Conservation (phyloP, 53 echinoderm and acorn worm species). For the Arbacia lixula region DNA sequence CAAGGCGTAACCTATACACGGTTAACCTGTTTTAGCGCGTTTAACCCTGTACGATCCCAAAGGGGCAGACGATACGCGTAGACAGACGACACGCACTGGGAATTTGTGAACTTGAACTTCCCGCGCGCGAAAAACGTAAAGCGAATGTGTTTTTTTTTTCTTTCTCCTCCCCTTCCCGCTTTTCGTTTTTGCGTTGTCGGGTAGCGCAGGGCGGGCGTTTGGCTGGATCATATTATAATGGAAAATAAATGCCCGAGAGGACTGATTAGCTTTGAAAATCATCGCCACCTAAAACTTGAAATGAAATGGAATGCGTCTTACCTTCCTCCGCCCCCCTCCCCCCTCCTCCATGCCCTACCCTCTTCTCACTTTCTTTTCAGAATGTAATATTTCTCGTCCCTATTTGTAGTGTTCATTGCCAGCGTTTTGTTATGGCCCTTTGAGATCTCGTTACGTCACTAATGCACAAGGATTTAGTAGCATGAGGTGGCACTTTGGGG, state of each 20-base stretch:
- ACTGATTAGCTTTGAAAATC: constrained; percentile 36
- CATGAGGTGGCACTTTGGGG: too few species aligned
- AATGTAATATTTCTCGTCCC: too few species aligned
- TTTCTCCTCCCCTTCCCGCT: too few species aligned
- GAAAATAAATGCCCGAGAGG: constrained; percentile 46
- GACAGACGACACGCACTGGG: neutral
- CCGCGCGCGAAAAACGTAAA: constrained; percentile 27
- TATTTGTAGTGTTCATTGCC: too few species aligned
- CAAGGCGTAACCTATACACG: constrained; percentile 1
- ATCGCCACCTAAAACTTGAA: neutral
- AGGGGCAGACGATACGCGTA: neutral
- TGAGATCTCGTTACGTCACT: too few species aligned
- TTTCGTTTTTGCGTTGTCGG: too few species aligned
- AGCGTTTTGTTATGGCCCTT: too few species aligned
- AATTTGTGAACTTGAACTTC: constrained; percentile 50
- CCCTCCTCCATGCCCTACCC: too few species aligned
- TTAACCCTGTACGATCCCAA: too few species aligned
- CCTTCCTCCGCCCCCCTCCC: neutral
- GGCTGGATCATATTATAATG: constrained; percentile 54
- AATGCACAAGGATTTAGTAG: too few species aligned
- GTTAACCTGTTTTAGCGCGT: constrained; percentile 41
- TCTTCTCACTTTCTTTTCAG: too few species aligned
- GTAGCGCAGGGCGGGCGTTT: neutral
- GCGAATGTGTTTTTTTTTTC: too few species aligned
- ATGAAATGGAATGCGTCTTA: neutral